Evolutionary conservation across 2,888 invertebrate genomes (phyloP), one percentile per base, ranked within the genome.

Genomic region (Plemyria rubiginata): DNA sequence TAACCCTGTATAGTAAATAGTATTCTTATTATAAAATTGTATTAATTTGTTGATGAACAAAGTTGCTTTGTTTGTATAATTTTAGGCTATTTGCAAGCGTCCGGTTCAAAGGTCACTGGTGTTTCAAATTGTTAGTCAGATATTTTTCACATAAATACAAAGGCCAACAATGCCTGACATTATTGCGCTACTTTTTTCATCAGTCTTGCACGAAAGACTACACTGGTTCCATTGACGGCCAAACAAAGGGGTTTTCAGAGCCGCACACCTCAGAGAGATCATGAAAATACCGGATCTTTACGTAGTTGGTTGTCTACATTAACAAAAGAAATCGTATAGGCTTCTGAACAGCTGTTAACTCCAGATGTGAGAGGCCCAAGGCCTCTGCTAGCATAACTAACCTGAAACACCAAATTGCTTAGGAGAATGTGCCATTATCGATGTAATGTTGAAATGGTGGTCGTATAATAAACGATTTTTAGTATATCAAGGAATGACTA

Each of bases 11-110:
- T n/a, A n/a, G 59, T 58, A 40, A 8, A 52, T 60, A 64, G 60
- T 66, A 60, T 43, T 60, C 60, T 53, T 46, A 11, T 8, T 45
- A 36, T 11, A 29, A 40, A 65, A 55, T 48, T 43, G 43, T 59
- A 52, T 16, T 4, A 16, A 45, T 45, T 45, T 45, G 7, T 43
- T 0, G 5, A 13, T 43, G 13, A 43, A 43, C 40, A 13, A 41
- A 41, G 40, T 41, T 41, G 40, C 40, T 43, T 43, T 8, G 43
- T 13, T 40, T 4, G 13, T 3, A 22, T 12, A n/a, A 16, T 51
- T 16, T 22, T 4, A 22, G 12, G 5, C 52, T 40, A 22, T 53
- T 53, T 50, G 28, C 43, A 54, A 51, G n/a, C 22, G 48, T 11
- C 49, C 38, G 22, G 54, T 15, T 28, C 46, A 13, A 38, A 22